phyloP scores from a whole-genome alignment of 2,888 invertebrate species.

The Lithophane semibrunnea region DNA sequence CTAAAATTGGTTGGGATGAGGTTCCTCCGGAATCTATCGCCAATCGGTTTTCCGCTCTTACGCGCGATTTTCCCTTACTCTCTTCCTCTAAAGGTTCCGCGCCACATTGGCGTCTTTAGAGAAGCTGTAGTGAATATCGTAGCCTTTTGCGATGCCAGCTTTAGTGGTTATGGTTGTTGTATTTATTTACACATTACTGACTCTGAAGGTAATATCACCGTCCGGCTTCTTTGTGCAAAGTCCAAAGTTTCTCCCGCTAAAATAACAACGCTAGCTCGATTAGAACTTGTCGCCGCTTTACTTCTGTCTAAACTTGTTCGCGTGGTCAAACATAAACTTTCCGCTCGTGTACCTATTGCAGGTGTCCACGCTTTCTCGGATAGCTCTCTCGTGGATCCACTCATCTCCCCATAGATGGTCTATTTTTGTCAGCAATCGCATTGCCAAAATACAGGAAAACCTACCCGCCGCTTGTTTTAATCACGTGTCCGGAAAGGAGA shows the following conservation, averaged over 20 bases:
- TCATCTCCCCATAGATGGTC: conserved; percentile 3
- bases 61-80: background rate
- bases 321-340: background rate
- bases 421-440: no score
- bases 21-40: background rate
- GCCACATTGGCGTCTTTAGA: conserved; percentile 2
- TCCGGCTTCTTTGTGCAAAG: no score
- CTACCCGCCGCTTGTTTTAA: no score
- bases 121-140: background rate
- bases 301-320: conserved; percentile 4
- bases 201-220: no score
- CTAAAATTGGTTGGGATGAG: conserved; percentile 1
- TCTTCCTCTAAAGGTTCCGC: conserved; percentile 7
- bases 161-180: background rate
- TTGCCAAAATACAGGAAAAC: no score
- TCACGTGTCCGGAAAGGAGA: no score
- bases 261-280: no score
- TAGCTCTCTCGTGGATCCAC: background rate
- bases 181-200: no score
- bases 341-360: conserved; percentile 10
- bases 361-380: background rate
- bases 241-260: no score
- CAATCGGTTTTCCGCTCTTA: background rate
- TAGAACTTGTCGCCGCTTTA: no score
- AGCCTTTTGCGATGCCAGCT: no score